These are phyloP conservation scores for Dendrolimus pini DNA, from an alignment of 2,888 invertebrate species.

Conservation along the genomic window DNA sequence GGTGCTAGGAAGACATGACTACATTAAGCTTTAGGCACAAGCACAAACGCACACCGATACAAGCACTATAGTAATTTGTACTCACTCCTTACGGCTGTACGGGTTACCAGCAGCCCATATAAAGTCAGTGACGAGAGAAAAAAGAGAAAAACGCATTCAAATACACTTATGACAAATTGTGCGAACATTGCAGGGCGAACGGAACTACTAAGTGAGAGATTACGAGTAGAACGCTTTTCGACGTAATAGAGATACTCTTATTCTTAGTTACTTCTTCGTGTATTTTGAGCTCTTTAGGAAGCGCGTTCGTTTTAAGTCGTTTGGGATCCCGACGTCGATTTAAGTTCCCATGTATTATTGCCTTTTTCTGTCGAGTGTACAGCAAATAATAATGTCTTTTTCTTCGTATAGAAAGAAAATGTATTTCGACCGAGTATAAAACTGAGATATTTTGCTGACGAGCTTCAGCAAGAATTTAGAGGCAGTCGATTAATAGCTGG, in stretches of 20 bases:
- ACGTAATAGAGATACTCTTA: conserved; percentile 61
- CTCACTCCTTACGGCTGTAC: conserved; percentile 83
- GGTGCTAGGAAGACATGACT: conserved; percentile 63
- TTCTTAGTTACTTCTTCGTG: conserved; percentile 67
- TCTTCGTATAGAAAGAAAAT: conserved; percentile 32
- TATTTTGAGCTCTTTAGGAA: conserved; percentile 68
- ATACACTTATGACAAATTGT: conserved; percentile 77
- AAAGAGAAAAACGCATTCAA: conserved; percentile 78
- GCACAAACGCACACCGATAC: conserved; percentile 71
- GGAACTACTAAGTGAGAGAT: conserved; percentile 77
- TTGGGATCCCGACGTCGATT: conserved; percentile 51
- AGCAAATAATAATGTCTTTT: conserved; percentile 37
- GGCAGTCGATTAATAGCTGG: too few relatives aligned
- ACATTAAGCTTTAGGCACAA: conserved; percentile 70
- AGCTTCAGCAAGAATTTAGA: too few relatives aligned
- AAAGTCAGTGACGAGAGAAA: conserved; percentile 81
- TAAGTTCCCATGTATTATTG: conserved; percentile 56
- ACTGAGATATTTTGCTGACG: too few relatives aligned
- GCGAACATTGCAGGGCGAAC: conserved; percentile 77
- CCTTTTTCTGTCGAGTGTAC: conserved; percentile 53
- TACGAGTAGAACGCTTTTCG: conserved; percentile 74
- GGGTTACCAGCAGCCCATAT: conserved; percentile 82
- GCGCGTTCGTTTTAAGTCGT: conserved; percentile 63
- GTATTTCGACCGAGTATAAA: conserved; percentile 10
- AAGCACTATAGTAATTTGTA: conserved; percentile 79